Evolutionary conservation across 2,113 vertebrate genomes (phyloP), one percentile per base, ranked within the genome.

Genomic region (Lepisosteus osseus): DNA sequence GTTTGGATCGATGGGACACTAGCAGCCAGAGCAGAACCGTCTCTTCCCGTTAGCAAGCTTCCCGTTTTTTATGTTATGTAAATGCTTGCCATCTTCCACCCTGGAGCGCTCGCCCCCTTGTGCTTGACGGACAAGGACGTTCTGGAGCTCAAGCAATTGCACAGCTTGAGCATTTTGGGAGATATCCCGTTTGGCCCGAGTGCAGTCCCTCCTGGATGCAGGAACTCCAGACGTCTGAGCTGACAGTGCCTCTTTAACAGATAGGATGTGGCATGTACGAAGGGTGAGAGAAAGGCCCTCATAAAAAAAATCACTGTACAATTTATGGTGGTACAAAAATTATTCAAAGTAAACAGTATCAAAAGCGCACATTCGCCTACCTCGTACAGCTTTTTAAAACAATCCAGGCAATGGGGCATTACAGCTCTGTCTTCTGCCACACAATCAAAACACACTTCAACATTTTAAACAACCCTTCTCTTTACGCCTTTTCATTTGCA

Each of bases 381-480:
- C 15, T 44, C 40, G 17, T 57, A 67, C 55, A 61, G 44, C 57
- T 29, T 67, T 29, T 42, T 61, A 67, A 61, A 66, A 71, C 68
- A 74, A 29, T 40, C 65, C 64, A 9, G 59, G 17, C 42, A 44
- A 14, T 63, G 12, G 65, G 44, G 65, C 51, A 14, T 54, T 42
- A 51, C 11, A 70, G 75, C 41, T 14, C 8, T 61, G 45, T 40
- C 55, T 71, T 69, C 54, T 45, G 42, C 47, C 57, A 17, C 6
- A 65, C 71, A 61, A 77, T 76, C 76, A 77, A 80, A 80, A 74
- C 29, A 9, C 57, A 4, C 73, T 68, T 54, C 68, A 41, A 29
- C 11, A 15, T 59, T 74, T 66, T 62, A 71, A 67, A 57, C 57
- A 63, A 68, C 59, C 44, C 6, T 61, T 42, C n/a, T 64, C 67